A percentile compares a stretch with the other conserved stretches of the same genome.
phyloP scores from a whole-genome alignment of 2,888 invertebrate species.

The Troides oblongomaculatus region DNA sequence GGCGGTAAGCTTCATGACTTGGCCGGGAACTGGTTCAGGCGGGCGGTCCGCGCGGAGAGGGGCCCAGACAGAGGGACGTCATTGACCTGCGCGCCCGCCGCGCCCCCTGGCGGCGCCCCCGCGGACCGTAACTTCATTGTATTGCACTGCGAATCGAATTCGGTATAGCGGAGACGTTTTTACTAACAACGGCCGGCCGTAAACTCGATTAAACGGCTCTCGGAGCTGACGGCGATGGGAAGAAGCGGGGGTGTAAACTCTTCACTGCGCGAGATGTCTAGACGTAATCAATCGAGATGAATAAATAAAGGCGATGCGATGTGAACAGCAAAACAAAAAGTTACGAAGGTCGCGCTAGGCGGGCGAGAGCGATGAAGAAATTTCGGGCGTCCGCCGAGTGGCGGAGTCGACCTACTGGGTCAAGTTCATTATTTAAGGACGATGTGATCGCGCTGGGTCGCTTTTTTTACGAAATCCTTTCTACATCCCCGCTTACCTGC shows the following conservation, averaged over 20 bases:
- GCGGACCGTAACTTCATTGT: constrained; percentile 72
- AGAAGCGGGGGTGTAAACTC: constrained; percentile 28
- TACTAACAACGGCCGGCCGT: constrained; percentile 36
- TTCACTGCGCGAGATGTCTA: constrained; percentile 29
- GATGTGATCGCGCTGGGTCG: constrained; percentile 34
- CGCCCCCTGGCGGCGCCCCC: constrained; percentile 55
- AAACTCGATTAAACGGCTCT: constrained; percentile 39
- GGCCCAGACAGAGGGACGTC: constrained; percentile 73
- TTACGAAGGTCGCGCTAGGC: constrained; percentile 49
- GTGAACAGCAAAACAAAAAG: constrained; percentile 41
- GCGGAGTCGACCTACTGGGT: constrained; percentile 49
- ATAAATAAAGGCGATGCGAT: constrained; percentile 11
- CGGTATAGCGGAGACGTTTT: constrained; percentile 57
- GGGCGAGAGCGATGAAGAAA: constrained; percentile 43
- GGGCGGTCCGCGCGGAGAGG: constrained; percentile 45
- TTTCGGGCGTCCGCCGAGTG: constrained; percentile 34
- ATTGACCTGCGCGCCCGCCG: constrained; percentile 66
- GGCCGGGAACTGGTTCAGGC: constrained; percentile 54
- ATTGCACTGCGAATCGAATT: constrained; percentile 69
- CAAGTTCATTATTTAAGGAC: constrained; percentile 64
- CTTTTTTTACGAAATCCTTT: constrained; percentile 28
- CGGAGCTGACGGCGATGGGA: constrained; percentile 30
- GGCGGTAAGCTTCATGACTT: constrained; percentile 62
- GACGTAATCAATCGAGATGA: constrained; percentile 22
- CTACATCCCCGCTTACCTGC: constrained; percentile 26